Evolutionary conservation across 2,888 invertebrate species (phyloP), one percentile per base, ranked within the genome.

Genomic region (Agrotis segetum): DNA sequence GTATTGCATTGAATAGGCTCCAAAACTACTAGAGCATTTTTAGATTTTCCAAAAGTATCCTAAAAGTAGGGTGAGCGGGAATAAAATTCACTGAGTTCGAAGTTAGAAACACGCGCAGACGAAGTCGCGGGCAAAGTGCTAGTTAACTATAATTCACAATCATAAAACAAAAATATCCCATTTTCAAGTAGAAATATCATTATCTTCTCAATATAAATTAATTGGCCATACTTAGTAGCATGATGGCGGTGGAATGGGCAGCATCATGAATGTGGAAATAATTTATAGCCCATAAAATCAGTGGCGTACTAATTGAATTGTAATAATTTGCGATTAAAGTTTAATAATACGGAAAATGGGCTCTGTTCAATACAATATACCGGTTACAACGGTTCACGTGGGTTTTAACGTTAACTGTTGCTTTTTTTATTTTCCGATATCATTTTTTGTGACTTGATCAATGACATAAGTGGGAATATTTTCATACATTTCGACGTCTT

Each of bases 241-340:
- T n/a, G 47, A 47, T 21, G 7, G 77, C 16, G 24, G n/a, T 71
- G 58, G 56, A 66, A 53, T 59, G 66, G 29, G 44, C 17, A 53
- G 34, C 44, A 76, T 77, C 75, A 77, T 72, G 78, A 67, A 79
- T 69, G 69, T 69, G 62, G 61, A 65, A 77, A 65, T 69, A 78
- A 78, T 79, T 78, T 66, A 78, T 79, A n/a, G 77, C 62, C 69
- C 70, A 79, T 77, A 55, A 69, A 78, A 70, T 74, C 65, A 74
- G 58, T 34, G 34, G 74, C 53, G 50, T 46, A 66, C 62, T 79
- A 74, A 78, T 79, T 66, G 77, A 79, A 78, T 66, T 70, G 74
- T 79, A 62, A 79, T 78, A 70, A 77, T 77, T 69, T 46, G 53
- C 62, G 49, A 77, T 77, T 74, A 69, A 69, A 62, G 65, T 62